A percentile compares a stretch with the other conserved stretches of the same genome.
Evolutionary conservation across 2,888 invertebrate genomes (phyloP).

Genomic region (Chymomyza amoena): DNA sequence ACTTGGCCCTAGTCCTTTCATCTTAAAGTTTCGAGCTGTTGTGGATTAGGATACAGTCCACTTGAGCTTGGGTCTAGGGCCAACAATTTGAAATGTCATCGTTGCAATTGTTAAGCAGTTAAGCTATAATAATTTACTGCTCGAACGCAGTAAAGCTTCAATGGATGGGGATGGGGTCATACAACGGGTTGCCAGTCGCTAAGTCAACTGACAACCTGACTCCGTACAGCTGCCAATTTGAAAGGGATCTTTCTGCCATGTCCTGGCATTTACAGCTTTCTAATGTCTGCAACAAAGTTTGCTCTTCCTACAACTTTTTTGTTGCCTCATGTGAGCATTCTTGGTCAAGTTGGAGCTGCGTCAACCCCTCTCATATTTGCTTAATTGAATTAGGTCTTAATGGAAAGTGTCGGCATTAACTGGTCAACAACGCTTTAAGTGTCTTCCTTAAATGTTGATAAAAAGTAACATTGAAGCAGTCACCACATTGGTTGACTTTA

Average conservation of each 20-base stretch:
- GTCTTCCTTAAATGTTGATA: background rate
- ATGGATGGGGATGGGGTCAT: slow-evolving; percentile 25
- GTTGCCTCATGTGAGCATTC: background rate
- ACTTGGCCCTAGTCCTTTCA: slow-evolving; percentile 11
- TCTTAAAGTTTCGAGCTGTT: background rate
- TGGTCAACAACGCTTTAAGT: slow-evolving; percentile 2
- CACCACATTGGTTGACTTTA: background rate
- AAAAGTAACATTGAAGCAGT: background rate
- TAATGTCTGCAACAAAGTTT: slow-evolving; percentile 14
- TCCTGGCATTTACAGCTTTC: slow-evolving; percentile 11
- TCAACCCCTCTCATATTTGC: background rate
- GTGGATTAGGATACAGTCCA: slow-evolving; percentile 1
- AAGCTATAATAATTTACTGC: background rate
- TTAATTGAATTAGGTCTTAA: slow-evolving; percentile 20
- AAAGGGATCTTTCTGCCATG: background rate
- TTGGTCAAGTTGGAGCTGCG: background rate
- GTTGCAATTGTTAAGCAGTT: slow-evolving; percentile 14
- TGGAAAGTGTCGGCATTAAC: slow-evolving; percentile 5
- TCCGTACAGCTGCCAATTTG: slow-evolving; percentile 22
- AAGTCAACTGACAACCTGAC: background rate
- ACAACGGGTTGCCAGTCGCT: background rate
- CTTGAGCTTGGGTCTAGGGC: background rate
- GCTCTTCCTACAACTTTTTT: slow-evolving; percentile 1
- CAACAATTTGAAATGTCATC: slow-evolving; percentile 29
- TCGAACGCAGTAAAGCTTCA: background rate